Conservation (phyloP, 2,797 vertebrate species). For the Poecilia picta region DNA sequence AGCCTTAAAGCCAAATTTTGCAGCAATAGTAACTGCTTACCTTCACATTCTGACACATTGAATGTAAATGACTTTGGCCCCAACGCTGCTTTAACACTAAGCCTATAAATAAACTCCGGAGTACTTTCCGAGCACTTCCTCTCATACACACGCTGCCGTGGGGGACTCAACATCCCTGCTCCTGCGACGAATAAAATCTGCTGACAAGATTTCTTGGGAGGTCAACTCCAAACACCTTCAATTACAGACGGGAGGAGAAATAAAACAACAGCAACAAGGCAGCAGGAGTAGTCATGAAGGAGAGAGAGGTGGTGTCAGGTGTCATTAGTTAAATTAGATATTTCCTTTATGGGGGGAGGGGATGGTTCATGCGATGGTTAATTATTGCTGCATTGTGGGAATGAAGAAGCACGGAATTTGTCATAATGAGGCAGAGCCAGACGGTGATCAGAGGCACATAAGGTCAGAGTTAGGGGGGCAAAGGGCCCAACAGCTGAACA, state of each 20-base stretch:
- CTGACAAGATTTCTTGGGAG: constrained; percentile 57
- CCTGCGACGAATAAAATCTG: constrained; percentile 58
- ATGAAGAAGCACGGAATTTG: constrained; percentile 46
- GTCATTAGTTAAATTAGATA: not conserved
- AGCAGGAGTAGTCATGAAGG: constrained; percentile 37
- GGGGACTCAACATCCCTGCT: constrained; percentile 53
- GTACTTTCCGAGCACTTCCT: constrained; percentile 62
- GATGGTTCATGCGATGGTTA: not conserved
- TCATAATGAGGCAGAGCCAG: constrained; percentile 63
- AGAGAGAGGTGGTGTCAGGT: constrained; percentile 12
- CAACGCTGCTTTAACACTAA: constrained; percentile 48
- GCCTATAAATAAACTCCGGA: constrained; percentile 73
- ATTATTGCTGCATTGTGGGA: constrained; percentile 25
- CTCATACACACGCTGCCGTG: constrained; percentile 37
- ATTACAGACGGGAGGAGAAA: constrained; percentile 11
- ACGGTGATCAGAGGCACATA: constrained; percentile 65
- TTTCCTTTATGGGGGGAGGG: not conserved
- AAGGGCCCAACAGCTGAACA: constrained; percentile 70
- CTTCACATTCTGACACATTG: constrained; percentile 64
- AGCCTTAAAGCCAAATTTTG: constrained; percentile 48
- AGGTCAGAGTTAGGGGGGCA: constrained; percentile 66
- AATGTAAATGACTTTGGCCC: constrained; percentile 69
- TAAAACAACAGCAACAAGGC: constrained; percentile 14
- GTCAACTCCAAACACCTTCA: constrained; percentile 54
- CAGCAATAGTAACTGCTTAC: constrained; percentile 62